A percentile compares a stretch with the other conserved stretches of the same genome.
Conservation (phyloP, 2,113 vertebrate species). For the Tyrannus savana region DNA sequence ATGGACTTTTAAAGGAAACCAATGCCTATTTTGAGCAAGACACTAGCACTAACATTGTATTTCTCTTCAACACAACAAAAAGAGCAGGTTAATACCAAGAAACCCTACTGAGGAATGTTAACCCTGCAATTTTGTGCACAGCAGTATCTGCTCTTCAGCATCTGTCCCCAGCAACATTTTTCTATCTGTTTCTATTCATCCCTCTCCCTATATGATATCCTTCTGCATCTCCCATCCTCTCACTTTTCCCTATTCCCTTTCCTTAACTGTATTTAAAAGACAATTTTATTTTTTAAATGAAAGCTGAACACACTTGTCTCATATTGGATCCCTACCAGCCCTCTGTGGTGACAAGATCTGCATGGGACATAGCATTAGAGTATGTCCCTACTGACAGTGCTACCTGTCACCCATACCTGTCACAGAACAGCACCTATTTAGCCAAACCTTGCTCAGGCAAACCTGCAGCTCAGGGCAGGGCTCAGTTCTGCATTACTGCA, state of each 20-base stretch:
- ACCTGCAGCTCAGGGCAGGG: rapidly evolving
- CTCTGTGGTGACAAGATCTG: neutral
- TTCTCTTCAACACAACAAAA: neutral
- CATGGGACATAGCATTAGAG: neutral
- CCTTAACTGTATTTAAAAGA: neutral
- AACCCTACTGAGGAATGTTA: rapidly evolving
- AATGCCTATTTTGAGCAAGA: neutral
- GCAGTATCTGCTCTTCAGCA: neutral
- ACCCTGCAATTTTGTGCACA: neutral
- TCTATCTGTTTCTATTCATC: neutral
- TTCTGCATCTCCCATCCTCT: neutral
- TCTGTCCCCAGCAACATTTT: neutral
- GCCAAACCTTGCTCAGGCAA: neutral
- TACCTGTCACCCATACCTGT: rapidly evolving
- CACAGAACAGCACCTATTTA: rapidly evolving
- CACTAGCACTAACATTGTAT: neutral
- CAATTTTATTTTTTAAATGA: neutral
- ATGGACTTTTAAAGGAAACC: neutral
- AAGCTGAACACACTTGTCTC: neutral
- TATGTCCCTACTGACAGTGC: neutral
- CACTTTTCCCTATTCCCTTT: neutral
- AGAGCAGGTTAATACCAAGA: neutral
- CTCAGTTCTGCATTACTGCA: neutral
- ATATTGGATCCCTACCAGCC: neutral
- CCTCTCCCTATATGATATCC: neutral